Conservation (phyloP, 2,797 vertebrate genomes). For the Macrochelys suwanniensis region DNA sequence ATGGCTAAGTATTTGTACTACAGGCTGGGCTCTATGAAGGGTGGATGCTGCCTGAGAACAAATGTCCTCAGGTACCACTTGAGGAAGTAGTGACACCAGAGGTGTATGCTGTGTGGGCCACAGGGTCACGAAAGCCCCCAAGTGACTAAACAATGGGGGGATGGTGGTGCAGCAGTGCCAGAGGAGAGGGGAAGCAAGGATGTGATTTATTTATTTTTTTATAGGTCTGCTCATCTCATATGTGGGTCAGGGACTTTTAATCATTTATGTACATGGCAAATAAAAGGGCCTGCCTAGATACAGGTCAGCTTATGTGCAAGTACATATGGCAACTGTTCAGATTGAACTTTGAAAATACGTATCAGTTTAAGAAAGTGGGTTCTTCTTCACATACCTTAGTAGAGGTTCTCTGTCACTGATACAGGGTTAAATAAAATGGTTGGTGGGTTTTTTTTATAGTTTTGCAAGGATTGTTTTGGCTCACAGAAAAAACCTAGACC, state of each 20-base stretch:
- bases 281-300: not conserved
- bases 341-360: not conserved
- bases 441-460: not conserved
- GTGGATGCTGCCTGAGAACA: not conserved
- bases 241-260: not conserved
- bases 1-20: not conserved
- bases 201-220: not conserved
- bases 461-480: not conserved
- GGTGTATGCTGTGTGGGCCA: not conserved
- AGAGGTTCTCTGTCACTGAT: not conserved
- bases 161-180: not conserved
- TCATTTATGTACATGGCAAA: not conserved
- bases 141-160: slow-evolving; percentile 23
- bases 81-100: slow-evolving; percentile 43
- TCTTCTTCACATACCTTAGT: not conserved
- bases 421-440: not conserved
- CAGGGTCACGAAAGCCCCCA: not conserved
- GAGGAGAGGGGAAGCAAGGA: not conserved
- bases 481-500: not conserved
- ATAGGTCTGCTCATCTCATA: not conserved
- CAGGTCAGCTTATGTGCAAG: not conserved
- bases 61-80: slow-evolving; percentile 16
- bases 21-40: slow-evolving; percentile 10
- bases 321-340: not conserved
- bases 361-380: not conserved